Base-by-base conservation (phyloP, 2,797 vertebrate species). In the Hippopotamyrus pictus region DNA sequence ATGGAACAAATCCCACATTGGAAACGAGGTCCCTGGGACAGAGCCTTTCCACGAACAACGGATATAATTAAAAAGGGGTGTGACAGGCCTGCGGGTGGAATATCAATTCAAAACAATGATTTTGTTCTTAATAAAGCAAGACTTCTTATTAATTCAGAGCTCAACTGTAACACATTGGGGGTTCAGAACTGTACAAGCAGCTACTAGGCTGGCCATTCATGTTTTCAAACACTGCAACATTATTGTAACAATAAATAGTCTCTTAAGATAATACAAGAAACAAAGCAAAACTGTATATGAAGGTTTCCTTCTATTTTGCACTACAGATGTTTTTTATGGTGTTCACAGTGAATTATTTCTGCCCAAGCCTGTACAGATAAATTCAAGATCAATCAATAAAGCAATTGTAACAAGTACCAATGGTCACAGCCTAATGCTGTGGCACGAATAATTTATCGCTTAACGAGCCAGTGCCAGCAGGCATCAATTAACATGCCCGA, bases 381-480 rank as follows among this genome's bases (percentile, higher is more conserved):
- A 87, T 50, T 87, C 65, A 76, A 76, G 48, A 57, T 89, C 65
- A 44, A 73, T 88, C 89, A 85, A 90, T 62, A 85, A 22, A 83
- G 73, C 89, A 88, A 57, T 33, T 88, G 53, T 88, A 90, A 84
- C 76, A 53, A 83, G 76, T 84, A 84, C 76, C 87, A 85, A 44
- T 25, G 54, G 73, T 88, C 87, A 37, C 86, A 62, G 79, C 76
- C 37, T 65, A 90, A 37, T 41, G 76, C 59, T 90, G 44, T 59
- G 46, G 54, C 57, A 88, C 44, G 46, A 59, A 85, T 88, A 84
- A 90, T 88, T 48, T 88, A 90, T 90, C 88, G 76, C 79, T 69
- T 53, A 88, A 90, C 88, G 87, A 84, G 76, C 76, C 79, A 84
- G 87, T 84, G 79, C 79, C 33, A 59, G 82, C n/a, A 88, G 76